Conservation (phyloP, 2,113 vertebrate species). For the Tragulus kanchil region DNA sequence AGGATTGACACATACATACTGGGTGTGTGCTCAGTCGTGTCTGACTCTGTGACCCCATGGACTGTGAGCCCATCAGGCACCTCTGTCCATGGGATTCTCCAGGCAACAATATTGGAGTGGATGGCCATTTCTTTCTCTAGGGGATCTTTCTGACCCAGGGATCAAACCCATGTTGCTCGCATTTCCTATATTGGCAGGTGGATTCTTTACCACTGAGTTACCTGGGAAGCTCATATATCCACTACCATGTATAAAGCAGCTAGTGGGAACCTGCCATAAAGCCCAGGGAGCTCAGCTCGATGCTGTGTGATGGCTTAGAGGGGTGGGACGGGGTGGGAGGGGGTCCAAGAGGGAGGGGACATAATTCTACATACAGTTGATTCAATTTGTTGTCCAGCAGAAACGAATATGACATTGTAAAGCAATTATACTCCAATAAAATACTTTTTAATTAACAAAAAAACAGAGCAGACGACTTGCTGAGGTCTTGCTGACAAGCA, state of each 20-base stretch:
- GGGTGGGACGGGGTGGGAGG: not conserved
- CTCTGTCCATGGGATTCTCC: not conserved
- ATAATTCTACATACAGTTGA: not conserved
- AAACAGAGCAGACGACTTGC: rapidly evolving
- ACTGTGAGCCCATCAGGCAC: not conserved
- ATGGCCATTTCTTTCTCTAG: not conserved
- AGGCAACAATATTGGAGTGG: not conserved
- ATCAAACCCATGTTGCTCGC: not conserved
- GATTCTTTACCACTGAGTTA: not conserved
- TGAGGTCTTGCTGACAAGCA: not conserved
- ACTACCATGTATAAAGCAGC: not conserved
- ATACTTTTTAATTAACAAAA: not conserved
- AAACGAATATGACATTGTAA: not conserved
- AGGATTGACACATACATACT: not conserved
- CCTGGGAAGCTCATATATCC: not conserved
- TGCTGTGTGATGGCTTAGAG: not conserved
- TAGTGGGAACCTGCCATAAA: not conserved
- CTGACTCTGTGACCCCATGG: not conserved
- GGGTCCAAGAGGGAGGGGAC: not conserved
- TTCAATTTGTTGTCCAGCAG: not conserved
- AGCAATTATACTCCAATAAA: not conserved
- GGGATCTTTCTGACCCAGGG: not conserved
- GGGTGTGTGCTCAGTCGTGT: not conserved
- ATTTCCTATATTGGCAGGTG: not conserved
- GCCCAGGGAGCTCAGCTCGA: not conserved